Evolutionary conservation across 1,140 invertebrate species (phyloP).

Genomic region (Trachelipus rathkii): DNA sequence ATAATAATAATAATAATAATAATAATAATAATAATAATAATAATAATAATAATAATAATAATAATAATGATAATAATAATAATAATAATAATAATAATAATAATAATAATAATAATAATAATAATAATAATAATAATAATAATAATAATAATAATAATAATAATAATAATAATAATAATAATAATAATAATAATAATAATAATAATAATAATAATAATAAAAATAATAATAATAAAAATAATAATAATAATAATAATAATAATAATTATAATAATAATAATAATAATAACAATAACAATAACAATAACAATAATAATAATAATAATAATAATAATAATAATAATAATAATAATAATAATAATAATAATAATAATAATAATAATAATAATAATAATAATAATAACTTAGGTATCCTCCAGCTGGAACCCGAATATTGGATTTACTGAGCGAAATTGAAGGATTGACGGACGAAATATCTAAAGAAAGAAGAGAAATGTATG

Average conservation of each 20-base stretch:
- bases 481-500: constrained; percentile 19
- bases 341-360: constrained; percentile 23
- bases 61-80: constrained; percentile 3
- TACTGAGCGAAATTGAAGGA: constrained; percentile 10
- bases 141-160: constrained; percentile 20
- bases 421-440: constrained; percentile 7
- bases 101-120: constrained; percentile 3
- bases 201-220: too few species aligned
- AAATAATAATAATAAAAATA: too few species aligned
- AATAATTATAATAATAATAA: too few species aligned
- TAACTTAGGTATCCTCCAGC: background rate
- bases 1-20: background rate
- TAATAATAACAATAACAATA: too few species aligned
- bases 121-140: constrained; percentile 18
- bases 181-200: background rate
- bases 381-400: constrained; percentile 2
- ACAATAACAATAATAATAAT: constrained; percentile 17
- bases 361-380: background rate
- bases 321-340: constrained; percentile 17
- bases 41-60: constrained; percentile 22
- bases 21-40: constrained; percentile 19
- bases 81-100: constrained; percentile 8
- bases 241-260: too few species aligned
- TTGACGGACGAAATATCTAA: constrained; percentile 16
- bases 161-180: constrained; percentile 8